Conservation (phyloP, 2,113 vertebrate genomes). For the Corapipo altera region DNA sequence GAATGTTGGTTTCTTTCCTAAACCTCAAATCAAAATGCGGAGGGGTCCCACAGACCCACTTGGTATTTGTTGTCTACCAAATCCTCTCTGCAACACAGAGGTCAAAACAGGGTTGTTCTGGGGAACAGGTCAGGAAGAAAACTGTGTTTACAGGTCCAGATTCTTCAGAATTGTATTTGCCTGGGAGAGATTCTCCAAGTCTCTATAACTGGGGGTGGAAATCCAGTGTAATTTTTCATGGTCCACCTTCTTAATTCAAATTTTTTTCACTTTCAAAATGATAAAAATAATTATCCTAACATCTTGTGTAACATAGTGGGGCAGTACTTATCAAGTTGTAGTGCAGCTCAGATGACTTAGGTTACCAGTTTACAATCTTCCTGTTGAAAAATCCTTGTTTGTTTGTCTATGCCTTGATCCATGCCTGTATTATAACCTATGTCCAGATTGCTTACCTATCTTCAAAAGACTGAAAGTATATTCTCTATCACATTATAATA, state of each 20-base stretch:
- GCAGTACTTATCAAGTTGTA: neutral
- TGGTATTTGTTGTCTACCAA: neutral
- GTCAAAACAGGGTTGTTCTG: neutral
- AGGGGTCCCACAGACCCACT: neutral
- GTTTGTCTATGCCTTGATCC: neutral
- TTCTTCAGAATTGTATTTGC: neutral
- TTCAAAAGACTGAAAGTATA: neutral
- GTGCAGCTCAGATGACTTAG: neutral
- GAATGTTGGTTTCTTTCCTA: neutral
- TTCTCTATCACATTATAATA: neutral
- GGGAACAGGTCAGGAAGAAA: neutral
- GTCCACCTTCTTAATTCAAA: neutral
- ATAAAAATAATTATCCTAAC: neutral
- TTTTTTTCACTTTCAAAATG: neutral
- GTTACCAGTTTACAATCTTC: neutral
- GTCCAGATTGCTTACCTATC: neutral
- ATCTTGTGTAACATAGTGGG: neutral
- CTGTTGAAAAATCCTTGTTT: neutral
- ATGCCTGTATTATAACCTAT: neutral
- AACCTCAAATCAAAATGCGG: neutral
- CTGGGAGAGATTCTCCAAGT: neutral
- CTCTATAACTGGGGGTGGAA: rapidly evolving
- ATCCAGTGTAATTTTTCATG: neutral
- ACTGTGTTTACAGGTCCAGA: neutral
- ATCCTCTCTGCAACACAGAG: neutral